A percentile compares a stretch with the other conserved stretches of the same genome.
phyloP scores from a whole-genome alignment of 2,888 invertebrate species.

The Arge pagana region DNA sequence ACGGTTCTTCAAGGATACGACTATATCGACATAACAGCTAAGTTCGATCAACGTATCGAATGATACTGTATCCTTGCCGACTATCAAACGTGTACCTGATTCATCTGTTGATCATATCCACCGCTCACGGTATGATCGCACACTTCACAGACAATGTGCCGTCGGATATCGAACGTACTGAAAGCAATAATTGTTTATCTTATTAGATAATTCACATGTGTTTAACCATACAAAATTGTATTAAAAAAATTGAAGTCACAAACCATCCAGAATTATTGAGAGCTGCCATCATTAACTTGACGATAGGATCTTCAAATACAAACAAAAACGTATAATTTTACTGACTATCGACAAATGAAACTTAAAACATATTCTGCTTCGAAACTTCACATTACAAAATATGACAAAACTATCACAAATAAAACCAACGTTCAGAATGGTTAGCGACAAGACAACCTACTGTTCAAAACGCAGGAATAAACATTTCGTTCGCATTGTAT shows the following conservation, averaged over 20 bases:
- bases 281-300: slow-evolving; percentile 85
- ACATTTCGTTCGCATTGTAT: slow-evolving; percentile 82
- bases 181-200: slow-evolving; percentile 46
- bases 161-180: slow-evolving; percentile 79
- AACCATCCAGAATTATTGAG: slow-evolving; percentile 80
- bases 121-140: slow-evolving; percentile 85
- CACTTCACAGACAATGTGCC: slow-evolving; percentile 91
- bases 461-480: slow-evolving; percentile 73
- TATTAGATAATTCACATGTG: slow-evolving; percentile 5
- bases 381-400: neutral
- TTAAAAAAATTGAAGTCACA: neutral
- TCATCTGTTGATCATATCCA: slow-evolving; percentile 84
- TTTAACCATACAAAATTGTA: slow-evolving; percentile 4
- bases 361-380: slow-evolving; percentile 2
- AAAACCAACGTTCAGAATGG: neutral
- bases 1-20: too few relatives aligned
- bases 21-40: too few relatives aligned
- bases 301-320: slow-evolving; percentile 67
- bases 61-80: too few relatives aligned
- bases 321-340: too few relatives aligned
- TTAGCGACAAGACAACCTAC: slow-evolving; percentile 56
- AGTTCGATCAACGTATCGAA: neutral
- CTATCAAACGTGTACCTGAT: slow-evolving; percentile 71
- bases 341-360: too few relatives aligned
- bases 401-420: slow-evolving; percentile 3